These are phyloP conservation scores for Drosophila algonquin DNA, from an alignment of 2,888 invertebrate species.

Conservation along the genomic window DNA sequence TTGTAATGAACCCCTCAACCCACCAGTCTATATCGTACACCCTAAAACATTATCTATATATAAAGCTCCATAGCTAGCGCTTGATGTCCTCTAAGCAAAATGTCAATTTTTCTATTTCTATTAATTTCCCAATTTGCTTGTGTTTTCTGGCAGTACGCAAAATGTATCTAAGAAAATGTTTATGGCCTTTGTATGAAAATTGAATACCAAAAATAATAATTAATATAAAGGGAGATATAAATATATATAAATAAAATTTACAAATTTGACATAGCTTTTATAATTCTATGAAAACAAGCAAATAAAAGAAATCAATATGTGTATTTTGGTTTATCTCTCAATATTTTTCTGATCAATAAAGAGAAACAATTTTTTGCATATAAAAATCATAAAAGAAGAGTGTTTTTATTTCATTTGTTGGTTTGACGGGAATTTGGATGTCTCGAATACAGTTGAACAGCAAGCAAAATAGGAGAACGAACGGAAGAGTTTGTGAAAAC, in stretches of 20 bases:
- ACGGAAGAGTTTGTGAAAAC: no score
- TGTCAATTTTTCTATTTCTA: constrained; percentile 14
- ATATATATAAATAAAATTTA: constrained; percentile 61
- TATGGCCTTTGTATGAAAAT: constrained; percentile 62
- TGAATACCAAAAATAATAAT: constrained; percentile 21
- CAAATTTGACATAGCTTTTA: constrained; percentile 43
- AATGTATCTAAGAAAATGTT: constrained; percentile 45
- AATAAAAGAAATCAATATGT: constrained; percentile 32
- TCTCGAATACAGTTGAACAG: neutral
- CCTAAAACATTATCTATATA: constrained; percentile 19
- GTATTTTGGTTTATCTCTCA: constrained; percentile 45
- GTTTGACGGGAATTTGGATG: neutral
- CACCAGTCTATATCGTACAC: constrained; percentile 58
- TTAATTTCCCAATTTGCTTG: constrained; percentile 20
- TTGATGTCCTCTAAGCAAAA: constrained; percentile 16
- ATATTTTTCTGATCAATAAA: constrained; percentile 78
- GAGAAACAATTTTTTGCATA: constrained; percentile 58
- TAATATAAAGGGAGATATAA: constrained; percentile 58
- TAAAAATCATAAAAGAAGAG: constrained; percentile 20
- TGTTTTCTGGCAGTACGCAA: constrained; percentile 15
- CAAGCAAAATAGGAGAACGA: no score
- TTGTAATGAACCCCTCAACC: constrained; percentile 38
- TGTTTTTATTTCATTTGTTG: neutral
- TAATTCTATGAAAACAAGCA: constrained; percentile 38
- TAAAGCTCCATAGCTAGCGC: constrained; percentile 23